Conservation (phyloP, 2,888 invertebrate species). For the Drosophila robusta region DNA sequence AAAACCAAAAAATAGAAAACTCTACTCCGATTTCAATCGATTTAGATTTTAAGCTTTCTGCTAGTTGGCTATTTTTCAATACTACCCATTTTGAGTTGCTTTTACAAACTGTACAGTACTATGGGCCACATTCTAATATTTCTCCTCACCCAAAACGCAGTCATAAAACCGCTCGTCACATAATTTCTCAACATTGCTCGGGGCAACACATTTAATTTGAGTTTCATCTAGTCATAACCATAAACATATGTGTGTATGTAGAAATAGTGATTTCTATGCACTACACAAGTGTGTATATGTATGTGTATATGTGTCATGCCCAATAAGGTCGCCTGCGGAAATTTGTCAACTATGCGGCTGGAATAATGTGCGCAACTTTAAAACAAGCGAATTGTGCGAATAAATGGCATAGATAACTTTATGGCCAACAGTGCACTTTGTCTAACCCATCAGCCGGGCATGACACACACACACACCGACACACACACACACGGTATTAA, state of each 20-base stretch:
- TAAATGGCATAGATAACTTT: constrained; percentile 74
- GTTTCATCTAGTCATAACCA: constrained; percentile 7
- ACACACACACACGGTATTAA: constrained; percentile 6
- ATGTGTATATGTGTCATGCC: constrained; percentile 15
- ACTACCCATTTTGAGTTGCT: too few species aligned
- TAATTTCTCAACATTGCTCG: constrained; percentile 12
- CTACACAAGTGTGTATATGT: neutral
- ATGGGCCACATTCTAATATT: neutral
- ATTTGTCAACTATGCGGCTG: constrained; percentile 75
- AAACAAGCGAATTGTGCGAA: constrained; percentile 64
- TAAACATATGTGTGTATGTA: constrained; percentile 6
- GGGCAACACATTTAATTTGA: constrained; percentile 30
- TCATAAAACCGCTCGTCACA: constrained; percentile 16
- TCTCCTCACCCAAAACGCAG: constrained; percentile 4
- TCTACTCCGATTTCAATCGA: too few species aligned
- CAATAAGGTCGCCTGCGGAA: constrained; percentile 48
- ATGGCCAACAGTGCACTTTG: constrained; percentile 76
- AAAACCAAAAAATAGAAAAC: too few species aligned
- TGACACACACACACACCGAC: constrained; percentile 19
- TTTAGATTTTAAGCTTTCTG: too few species aligned
- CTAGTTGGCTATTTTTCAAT: too few species aligned
- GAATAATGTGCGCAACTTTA: constrained; percentile 55
- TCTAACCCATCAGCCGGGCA: constrained; percentile 57
- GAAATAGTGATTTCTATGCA: constrained; percentile 3
- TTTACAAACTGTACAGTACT: constrained; percentile 1